Percentiles rank a stretch among this genome's conserved stretches.
phyloP scores from a whole-genome alignment of 2,797 vertebrate species.

The Artibeus lituratus region DNA sequence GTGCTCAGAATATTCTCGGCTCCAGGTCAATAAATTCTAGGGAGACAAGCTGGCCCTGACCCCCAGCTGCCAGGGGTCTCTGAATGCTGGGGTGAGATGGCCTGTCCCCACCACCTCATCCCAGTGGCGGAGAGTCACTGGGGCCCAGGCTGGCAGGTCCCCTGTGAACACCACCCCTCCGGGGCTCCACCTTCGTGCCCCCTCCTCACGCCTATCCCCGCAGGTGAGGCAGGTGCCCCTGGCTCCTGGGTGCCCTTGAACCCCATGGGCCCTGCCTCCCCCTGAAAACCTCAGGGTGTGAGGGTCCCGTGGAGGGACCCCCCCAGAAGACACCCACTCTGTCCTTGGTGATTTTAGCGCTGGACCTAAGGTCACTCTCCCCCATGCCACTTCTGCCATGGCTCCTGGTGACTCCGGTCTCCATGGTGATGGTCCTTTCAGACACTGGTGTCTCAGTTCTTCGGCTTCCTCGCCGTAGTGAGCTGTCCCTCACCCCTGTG shows the following conservation, averaged over 20 bases:
- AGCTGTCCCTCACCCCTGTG: not conserved
- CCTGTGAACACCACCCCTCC: not conserved
- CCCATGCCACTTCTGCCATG: not conserved
- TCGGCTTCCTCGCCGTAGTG: not conserved
- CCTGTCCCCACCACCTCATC: fast-evolving
- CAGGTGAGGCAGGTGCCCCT: not conserved
- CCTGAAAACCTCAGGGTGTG: not conserved
- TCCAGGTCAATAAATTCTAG: not conserved
- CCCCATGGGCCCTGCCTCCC: not conserved
- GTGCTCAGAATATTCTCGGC: not conserved
- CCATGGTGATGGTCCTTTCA: conserved; percentile 10
- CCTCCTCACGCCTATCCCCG: no score
- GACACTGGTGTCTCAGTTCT: not conserved
- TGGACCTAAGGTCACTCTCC: not conserved
- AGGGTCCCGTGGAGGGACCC: not conserved
- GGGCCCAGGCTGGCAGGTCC: not conserved
- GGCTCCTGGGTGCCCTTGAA: no score
- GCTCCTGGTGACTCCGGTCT: not conserved
- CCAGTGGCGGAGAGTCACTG: not conserved
- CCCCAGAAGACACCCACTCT: not conserved
- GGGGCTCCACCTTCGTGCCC: no score
- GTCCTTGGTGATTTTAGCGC: not conserved
- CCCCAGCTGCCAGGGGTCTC: not conserved
- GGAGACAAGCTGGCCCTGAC: not conserved
- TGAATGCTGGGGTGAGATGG: not conserved